Percentiles rank a stretch among this genome's conserved stretches.
These are phyloP conservation scores for Drosophila setifemur DNA, from an alignment of 1,140 invertebrate genomes.

Conservation along the genomic window DNA sequence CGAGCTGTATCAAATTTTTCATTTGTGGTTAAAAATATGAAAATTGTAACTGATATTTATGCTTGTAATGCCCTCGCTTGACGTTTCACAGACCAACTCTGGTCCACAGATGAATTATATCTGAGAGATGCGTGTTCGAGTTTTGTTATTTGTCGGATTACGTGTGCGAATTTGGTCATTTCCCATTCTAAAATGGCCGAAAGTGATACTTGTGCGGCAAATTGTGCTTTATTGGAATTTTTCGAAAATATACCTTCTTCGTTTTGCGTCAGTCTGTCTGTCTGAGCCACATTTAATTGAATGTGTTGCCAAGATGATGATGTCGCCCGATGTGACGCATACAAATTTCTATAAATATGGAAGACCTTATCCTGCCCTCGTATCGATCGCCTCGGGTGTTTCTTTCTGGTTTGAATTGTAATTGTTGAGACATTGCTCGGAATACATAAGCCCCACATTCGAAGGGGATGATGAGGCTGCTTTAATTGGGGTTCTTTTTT, in stretches of 20 bases:
- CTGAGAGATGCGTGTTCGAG: slow-evolving; percentile 61
- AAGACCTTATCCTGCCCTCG: slow-evolving; percentile 6
- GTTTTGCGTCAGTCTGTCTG: neutral
- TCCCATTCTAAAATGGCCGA: slow-evolving; percentile 32
- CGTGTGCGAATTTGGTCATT: slow-evolving; percentile 48
- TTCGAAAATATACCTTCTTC: slow-evolving; percentile 16
- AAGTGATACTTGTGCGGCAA: slow-evolving; percentile 46
- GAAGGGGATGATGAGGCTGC: too few species aligned
- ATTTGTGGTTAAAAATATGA: slow-evolving; percentile 73
- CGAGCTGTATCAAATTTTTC: slow-evolving; percentile 62
- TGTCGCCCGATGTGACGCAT: slow-evolving; percentile 33
- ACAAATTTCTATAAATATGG: slow-evolving; percentile 33
- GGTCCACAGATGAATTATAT: slow-evolving; percentile 59
- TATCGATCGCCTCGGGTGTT: slow-evolving; percentile 9
- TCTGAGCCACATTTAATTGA: slow-evolving; percentile 42
- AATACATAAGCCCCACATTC: slow-evolving; percentile 26
- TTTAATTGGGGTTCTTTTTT: too few species aligned
- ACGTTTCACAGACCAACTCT: slow-evolving; percentile 42
- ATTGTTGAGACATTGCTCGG: slow-evolving; percentile 11
- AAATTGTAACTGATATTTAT: slow-evolving; percentile 79
- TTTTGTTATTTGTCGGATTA: slow-evolving; percentile 64
- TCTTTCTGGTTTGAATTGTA: slow-evolving; percentile 21
- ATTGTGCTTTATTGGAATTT: slow-evolving; percentile 58
- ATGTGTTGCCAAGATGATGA: slow-evolving; percentile 38
- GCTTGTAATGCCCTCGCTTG: slow-evolving; percentile 70